A percentile compares a stretch with the other conserved stretches of the same genome.
Evolutionary conservation across 2,113 vertebrate genomes (phyloP).

Genomic region (Tauraco erythrolophus): DNA sequence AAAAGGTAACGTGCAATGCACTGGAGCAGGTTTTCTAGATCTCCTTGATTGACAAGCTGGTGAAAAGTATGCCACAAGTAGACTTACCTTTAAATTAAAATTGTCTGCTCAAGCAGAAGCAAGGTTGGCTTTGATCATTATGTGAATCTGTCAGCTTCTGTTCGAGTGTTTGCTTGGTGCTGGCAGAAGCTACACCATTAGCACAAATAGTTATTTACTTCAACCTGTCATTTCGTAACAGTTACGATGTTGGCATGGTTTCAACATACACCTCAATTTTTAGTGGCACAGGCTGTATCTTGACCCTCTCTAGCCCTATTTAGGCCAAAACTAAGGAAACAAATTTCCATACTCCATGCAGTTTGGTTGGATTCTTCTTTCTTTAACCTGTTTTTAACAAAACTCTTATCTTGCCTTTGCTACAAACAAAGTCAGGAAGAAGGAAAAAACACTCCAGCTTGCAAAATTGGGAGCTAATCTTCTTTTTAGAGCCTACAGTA

Average conservation of each 20-base stretch:
- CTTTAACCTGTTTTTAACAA: background rate
- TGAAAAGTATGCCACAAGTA: background rate
- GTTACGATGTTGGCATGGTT: background rate
- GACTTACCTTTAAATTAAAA: background rate
- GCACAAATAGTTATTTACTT: background rate
- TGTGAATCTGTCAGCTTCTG: background rate
- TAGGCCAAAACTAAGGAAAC: background rate
- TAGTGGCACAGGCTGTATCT: background rate
- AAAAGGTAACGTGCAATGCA: background rate
- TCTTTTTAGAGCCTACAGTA: background rate
- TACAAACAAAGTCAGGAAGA: background rate
- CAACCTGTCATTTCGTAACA: background rate
- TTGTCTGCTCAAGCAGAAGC: background rate
- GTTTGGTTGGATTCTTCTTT: background rate
- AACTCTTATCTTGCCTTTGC: background rate
- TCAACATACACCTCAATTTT: background rate
- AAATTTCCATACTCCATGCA: background rate
- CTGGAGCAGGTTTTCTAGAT: background rate
- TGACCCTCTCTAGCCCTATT: background rate
- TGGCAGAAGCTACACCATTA: background rate
- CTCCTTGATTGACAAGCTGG: background rate
- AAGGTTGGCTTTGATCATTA: background rate
- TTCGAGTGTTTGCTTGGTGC: background rate
- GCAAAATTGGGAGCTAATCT: background rate
- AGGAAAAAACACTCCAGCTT: background rate